Conservation (phyloP, 2,797 vertebrate genomes). For the Rhynchonycteris naso region DNA sequence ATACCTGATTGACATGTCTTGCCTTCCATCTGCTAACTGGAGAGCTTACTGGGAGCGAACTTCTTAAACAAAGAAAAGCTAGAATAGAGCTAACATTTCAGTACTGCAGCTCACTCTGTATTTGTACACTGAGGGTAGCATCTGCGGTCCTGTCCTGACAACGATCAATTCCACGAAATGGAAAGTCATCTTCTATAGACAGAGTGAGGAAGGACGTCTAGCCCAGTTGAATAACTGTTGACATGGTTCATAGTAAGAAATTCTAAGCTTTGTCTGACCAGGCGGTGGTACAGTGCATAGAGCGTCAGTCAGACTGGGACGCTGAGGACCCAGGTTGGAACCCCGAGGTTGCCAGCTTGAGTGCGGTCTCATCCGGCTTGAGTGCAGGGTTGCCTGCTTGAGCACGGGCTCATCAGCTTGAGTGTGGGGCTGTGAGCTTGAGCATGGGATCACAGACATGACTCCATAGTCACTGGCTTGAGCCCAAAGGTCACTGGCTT, state of each 20-base stretch:
- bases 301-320: too few species aligned
- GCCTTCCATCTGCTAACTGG: constrained; percentile 8
- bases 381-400: too few species aligned
- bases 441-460: too few species aligned
- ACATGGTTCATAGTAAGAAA: neutral
- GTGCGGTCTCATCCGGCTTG: too few species aligned
- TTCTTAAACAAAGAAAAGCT: neutral
- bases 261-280: neutral
- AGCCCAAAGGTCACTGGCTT: too few species aligned
- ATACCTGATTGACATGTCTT: neutral
- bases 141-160: neutral
- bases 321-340: too few species aligned
- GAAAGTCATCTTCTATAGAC: neutral
- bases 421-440: too few species aligned
- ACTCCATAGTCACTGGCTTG: too few species aligned
- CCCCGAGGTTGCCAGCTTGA: too few species aligned
- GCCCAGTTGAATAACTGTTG: neutral
- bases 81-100: neutral
- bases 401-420: too few species aligned
- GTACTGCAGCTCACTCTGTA: neutral
- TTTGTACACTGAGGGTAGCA: neutral
- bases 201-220: neutral
- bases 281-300: too few species aligned
- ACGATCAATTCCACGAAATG: neutral
- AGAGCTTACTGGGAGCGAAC: neutral